Percentiles rank a stretch among this genome's conserved stretches.
These are phyloP conservation scores for Epicampocera succincta DNA, from an alignment of 2,888 invertebrate genomes.

Conservation along the genomic window DNA sequence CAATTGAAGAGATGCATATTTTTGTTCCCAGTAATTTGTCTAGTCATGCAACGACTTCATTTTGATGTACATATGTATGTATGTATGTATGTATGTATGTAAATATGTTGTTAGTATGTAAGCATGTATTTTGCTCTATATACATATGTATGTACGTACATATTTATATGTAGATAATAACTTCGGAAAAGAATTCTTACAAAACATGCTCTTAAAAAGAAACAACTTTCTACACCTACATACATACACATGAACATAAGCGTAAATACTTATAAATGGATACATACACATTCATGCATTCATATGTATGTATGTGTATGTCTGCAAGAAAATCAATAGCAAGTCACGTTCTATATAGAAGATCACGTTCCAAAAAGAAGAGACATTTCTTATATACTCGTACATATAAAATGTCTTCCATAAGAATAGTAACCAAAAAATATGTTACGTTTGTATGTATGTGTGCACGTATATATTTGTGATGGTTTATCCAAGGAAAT, in stretches of 20 bases:
- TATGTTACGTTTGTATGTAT: not conserved
- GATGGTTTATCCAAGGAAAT: too few relatives aligned
- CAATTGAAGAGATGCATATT: not conserved
- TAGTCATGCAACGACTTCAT: not conserved
- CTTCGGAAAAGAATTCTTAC: not conserved
- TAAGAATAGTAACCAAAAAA: not conserved
- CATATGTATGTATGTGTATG: not conserved
- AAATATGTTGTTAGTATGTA: too few relatives aligned
- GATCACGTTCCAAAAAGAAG: conserved; percentile 79
- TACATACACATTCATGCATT: not conserved
- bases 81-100: not conserved
- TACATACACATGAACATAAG: not conserved
- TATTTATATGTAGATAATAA: not conserved
- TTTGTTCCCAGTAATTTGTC: not conserved
- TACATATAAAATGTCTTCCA: conserved; percentile 20
- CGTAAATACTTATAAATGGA: not conserved
- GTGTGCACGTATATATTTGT: not conserved
- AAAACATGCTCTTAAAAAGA: not conserved
- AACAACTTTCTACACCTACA: not conserved
- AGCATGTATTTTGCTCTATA: not conserved
- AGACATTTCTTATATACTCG: conserved; percentile 42
- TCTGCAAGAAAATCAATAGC: conserved; percentile 80
- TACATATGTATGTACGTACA: not conserved
- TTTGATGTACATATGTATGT: not conserved
- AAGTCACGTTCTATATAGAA: conserved; percentile 81